Base-by-base conservation (phyloP, 2,113 vertebrate species). In the Aplodontia rufa region DNA sequence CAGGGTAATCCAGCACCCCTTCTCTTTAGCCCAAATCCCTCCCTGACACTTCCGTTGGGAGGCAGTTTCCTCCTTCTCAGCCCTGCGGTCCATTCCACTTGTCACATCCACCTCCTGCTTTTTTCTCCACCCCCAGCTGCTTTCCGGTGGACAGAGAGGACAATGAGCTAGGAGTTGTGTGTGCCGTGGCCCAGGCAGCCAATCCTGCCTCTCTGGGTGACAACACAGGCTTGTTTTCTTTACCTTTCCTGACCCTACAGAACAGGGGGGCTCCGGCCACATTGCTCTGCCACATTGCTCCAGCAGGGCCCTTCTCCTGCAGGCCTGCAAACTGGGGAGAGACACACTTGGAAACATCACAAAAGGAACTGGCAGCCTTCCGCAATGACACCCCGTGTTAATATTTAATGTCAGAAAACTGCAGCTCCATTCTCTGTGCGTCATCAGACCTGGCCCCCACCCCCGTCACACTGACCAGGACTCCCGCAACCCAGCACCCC, bases 381-480 rank as follows among this genome's bases (percentile, higher is more conserved):
- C 99, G 99, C 99, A 99, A 99, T 99, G 99, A 99, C 99, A 98
- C 98, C 98, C 98, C 98, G 97, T 98, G 98, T 99, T 99, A 99
- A 99, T 99, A 99, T 99, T 99, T 99, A 99, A 99, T 99, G 99
- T 98, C 99, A 99, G 98, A 99, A 99, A 99, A 99, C 98, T 97
- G 87, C 97, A 97, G 98, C 97, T 99, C 98, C 97, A 98, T 98
- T 98, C 97, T 4, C 98, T 96, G 96, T 97, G 87, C 96, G 93
- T 98, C 98, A 98, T 98, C 97, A 98, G 98, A 98, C 98, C 98
- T 96, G 93, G n/a, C n/a, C n/a, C n/a, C n/a, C n/a, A n/a, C 97
- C 97, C 66, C 83, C 98, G 98, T 98, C 98, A 98, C 90, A 95
- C 95, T 97, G 97, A 95, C 95, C 92, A 92, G 96, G 98, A 95